These are phyloP conservation scores for Clusia tigrina DNA, from an alignment of 2,888 invertebrate genomes.

Conservation along the genomic window DNA sequence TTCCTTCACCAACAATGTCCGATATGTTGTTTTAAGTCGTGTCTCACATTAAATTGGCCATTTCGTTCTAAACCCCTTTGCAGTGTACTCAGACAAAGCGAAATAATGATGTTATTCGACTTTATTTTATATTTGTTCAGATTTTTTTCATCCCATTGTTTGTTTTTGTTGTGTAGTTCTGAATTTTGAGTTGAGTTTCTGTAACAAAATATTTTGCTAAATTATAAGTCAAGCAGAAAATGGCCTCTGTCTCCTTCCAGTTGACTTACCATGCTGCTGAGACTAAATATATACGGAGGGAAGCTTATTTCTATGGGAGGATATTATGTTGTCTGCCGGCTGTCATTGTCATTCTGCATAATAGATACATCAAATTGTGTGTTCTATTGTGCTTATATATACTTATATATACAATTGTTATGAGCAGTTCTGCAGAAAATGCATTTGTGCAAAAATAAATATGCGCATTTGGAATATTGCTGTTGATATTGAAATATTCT, in stretches of 20 bases:
- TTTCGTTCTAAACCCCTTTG: too few relatives aligned
- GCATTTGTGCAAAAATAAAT: not conserved
- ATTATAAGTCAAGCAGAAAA: constrained; percentile 14
- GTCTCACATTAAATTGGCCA: too few relatives aligned
- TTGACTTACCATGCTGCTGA: constrained; percentile 10
- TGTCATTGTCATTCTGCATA: not conserved
- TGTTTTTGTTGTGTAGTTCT: too few relatives aligned
- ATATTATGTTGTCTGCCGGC: not conserved
- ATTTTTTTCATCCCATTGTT: too few relatives aligned
- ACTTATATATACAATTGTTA: not conserved
- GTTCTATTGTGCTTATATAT: not conserved
- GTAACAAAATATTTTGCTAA: too few relatives aligned
- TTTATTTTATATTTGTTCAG: too few relatives aligned
- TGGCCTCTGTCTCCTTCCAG: constrained; percentile 12
- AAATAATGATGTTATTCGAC: too few relatives aligned
- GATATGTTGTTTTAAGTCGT: too few relatives aligned
- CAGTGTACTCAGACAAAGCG: too few relatives aligned
- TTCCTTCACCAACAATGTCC: too few relatives aligned
- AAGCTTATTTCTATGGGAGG: not conserved
- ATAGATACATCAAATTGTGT: not conserved
- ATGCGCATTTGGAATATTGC: not conserved
- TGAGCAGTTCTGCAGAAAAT: not conserved
- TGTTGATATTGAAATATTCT: not conserved
- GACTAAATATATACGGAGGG: not conserved
- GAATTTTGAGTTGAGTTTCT: too few relatives aligned